phyloP scores from a whole-genome alignment of 2,797 vertebrate species.

The Euphonia xanthogaster region DNA sequence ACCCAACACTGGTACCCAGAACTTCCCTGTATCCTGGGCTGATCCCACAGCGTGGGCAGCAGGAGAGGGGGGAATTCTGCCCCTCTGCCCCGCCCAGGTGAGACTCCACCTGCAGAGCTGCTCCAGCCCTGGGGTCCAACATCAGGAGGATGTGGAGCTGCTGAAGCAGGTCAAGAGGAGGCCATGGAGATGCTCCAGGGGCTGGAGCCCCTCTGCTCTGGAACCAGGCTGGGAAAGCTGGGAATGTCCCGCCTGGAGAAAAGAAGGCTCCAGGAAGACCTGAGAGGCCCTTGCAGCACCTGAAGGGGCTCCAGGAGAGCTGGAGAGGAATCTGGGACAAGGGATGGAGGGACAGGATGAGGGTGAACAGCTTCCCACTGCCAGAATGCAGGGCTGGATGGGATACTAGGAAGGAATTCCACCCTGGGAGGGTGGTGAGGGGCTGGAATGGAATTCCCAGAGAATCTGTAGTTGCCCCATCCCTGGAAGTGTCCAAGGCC shows the following conservation, averaged over 20 bases:
- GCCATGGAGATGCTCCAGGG: rapidly evolving
- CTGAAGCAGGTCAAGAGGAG: background rate
- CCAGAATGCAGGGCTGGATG: rapidly evolving
- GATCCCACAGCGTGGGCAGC: background rate
- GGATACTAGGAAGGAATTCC: background rate
- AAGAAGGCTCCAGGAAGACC: background rate
- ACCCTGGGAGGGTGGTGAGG: rapidly evolving
- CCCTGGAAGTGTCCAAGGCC: background rate
- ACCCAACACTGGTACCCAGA: rapidly evolving
- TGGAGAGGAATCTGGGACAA: background rate
- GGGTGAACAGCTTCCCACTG: background rate
- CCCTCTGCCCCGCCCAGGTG: rapidly evolving
- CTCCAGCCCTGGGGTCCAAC: background rate
- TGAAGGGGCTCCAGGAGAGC: background rate
- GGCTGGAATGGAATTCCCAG: background rate
- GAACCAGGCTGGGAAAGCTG: background rate
- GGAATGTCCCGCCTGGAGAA: background rate
- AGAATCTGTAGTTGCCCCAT: background rate
- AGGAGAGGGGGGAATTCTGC: rapidly evolving
- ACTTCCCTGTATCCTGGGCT: rapidly evolving
- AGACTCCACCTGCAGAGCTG: background rate
- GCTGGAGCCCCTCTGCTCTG: background rate
- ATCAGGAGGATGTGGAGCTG: rapidly evolving
- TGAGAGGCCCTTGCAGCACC: background rate
- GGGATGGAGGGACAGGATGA: rapidly evolving